These are phyloP conservation scores for Rotaria socialis DNA, from an alignment of 2,888 invertebrate species.

Conservation along the genomic window DNA sequence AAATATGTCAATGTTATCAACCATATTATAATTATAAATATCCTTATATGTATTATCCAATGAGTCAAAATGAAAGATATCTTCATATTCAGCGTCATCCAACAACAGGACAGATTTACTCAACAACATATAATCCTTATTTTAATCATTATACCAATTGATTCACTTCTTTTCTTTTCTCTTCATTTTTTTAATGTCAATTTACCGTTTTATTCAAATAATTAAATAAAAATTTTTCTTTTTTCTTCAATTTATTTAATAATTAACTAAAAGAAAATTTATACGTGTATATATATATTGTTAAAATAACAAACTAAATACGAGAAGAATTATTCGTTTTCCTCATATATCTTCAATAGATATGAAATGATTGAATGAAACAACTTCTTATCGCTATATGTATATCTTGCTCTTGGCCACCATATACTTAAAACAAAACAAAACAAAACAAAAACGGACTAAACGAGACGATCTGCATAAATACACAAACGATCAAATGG, in stretches of 20 bases:
- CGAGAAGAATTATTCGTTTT: too few relatives aligned
- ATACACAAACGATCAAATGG: background rate
- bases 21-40: background rate
- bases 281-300: too few relatives aligned
- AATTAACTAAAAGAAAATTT: too few relatives aligned
- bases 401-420: background rate
- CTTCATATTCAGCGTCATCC: background rate
- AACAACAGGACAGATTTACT: background rate
- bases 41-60: background rate
- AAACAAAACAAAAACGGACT: background rate
- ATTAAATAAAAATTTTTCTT: background rate
- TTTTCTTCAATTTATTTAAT: background rate
- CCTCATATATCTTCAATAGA: background rate
- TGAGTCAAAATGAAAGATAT: background rate
- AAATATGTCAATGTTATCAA: background rate
- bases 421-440: background rate
- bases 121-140: background rate
- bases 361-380: background rate
- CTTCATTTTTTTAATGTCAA: background rate
- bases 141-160: background rate
- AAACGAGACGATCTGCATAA: background rate
- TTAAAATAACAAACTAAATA: too few relatives aligned
- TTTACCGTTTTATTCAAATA: background rate
- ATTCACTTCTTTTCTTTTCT: background rate
- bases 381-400: background rate